phyloP scores from a whole-genome alignment of 2,113 vertebrate genomes.

The Gopherus evgoodei region DNA sequence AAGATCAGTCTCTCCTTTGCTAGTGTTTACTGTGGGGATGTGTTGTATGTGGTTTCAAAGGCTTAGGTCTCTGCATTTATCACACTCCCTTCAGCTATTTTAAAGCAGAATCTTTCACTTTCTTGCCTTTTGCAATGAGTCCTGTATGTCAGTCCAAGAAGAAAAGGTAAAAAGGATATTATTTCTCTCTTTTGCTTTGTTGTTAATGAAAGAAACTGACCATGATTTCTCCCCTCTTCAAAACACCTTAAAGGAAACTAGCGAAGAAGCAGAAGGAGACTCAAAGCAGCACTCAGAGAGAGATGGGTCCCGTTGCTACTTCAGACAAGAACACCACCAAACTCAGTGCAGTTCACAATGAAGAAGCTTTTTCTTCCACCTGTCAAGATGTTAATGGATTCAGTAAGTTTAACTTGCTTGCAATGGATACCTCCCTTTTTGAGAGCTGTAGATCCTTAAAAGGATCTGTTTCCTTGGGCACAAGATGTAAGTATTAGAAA shows the following conservation, averaged over 20 bases:
- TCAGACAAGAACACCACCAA: constrained; percentile 91
- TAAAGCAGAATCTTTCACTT: background rate
- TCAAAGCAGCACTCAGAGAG: constrained; percentile 93
- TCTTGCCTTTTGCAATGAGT: background rate
- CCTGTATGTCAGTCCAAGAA: constrained; percentile 41
- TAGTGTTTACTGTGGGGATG: background rate
- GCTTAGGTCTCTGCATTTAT: background rate
- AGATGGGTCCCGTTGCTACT: constrained; percentile 93
- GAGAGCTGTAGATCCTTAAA: constrained; percentile 56
- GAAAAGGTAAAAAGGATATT: background rate
- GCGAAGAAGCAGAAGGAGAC: constrained; percentile 99
- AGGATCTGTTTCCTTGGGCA: constrained; percentile 54
- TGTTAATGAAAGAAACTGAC: constrained; percentile 64
- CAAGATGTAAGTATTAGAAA: constrained; percentile 9
- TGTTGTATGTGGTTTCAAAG: background rate
- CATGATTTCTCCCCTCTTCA: constrained; percentile 78
- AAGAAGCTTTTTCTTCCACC: constrained; percentile 95
- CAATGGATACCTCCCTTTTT: constrained; percentile 59
- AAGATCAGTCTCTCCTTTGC: background rate
- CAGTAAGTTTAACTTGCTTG: constrained; percentile 86
- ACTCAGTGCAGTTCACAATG: constrained; percentile 92
- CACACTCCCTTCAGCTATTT: background rate
- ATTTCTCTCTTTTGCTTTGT: constrained; percentile 3
- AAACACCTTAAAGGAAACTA: constrained; percentile 90
- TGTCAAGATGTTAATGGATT: constrained; percentile 96